Evolutionary conservation across 2,888 invertebrate genomes (phyloP), one percentile per base, ranked within the genome.

Genomic region (Eilema sororculum): DNA sequence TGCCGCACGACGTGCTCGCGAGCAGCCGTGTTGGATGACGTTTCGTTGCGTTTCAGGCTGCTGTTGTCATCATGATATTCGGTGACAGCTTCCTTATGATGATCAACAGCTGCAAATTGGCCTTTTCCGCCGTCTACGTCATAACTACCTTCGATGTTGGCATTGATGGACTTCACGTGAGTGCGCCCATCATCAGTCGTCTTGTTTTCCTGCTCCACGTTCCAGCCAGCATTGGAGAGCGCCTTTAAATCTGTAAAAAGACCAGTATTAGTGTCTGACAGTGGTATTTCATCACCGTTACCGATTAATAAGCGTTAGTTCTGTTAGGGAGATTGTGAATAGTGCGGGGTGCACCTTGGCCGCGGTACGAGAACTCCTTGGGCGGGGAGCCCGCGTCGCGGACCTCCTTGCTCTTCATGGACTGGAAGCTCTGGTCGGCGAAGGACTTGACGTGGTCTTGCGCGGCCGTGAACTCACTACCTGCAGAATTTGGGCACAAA

Each of bases 311-410:
- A 90, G 91, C 91, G 83, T 94, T 94, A 93, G 92, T 93, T 80
- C 79, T 82, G 90, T 92, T 91, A 91, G 82, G 80, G 87, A 84
- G 85, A 80, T 80, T 83, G 77, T 81, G 84, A 84, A 85, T 83
- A 80, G 84, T 84, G 84, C 84, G 89, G 82, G 46, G 83, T 66
- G 91, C 89, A 95, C 95, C 95, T 95, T 94, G 93, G 87, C 90
- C 92, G 87, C 91, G 91, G 90, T 93, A 95, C 80, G 89, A 84
- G 91, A 92, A 94, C 87, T 97, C 97, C 90, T 96, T 96, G 70
- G 97, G 97, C 37, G 97, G 97, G 72, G 97, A 97, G 91, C 97
- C 97, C 25, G 97, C 97, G 89, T 97, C 97, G 72, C 97, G 96
- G 75, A 97, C 97, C 93, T 97, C 97, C 94, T 97, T 97, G 83